phyloP scores from a whole-genome alignment of 2,888 invertebrate genomes.

The Drosophila flavopinicola region DNA sequence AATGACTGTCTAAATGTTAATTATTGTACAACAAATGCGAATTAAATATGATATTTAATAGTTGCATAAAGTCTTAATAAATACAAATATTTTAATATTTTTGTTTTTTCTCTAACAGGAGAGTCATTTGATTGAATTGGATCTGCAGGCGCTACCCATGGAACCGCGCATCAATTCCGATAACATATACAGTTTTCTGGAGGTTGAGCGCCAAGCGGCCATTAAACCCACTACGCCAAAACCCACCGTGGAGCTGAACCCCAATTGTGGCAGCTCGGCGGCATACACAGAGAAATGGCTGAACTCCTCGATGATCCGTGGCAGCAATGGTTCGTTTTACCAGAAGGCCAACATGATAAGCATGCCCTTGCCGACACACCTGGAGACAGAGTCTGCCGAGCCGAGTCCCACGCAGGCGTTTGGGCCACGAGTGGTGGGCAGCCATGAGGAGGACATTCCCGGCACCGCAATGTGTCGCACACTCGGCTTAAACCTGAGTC shows the following conservation, averaged over 20 bases:
- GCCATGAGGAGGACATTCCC: slow-evolving; percentile 82
- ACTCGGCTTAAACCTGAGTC: slow-evolving; percentile 75
- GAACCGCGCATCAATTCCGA: slow-evolving; percentile 41
- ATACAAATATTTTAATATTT: no score
- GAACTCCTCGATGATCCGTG: slow-evolving; percentile 62
- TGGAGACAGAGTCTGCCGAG: slow-evolving; percentile 81
- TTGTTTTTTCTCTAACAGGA: slow-evolving; percentile 59
- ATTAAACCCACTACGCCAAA: slow-evolving; percentile 47
- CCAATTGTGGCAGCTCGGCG: slow-evolving; percentile 27
- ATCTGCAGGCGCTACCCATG: slow-evolving; percentile 31
- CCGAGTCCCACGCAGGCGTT: slow-evolving; percentile 85
- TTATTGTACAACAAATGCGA: no score
- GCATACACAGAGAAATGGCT: slow-evolving; percentile 80
- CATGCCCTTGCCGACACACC: slow-evolving; percentile 77
- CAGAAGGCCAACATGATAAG: slow-evolving; percentile 65
- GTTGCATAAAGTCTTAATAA: no score
- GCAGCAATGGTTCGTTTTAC: slow-evolving; percentile 43
- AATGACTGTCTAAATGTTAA: no score
- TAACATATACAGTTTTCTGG: slow-evolving; percentile 63
- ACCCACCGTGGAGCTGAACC: slow-evolving; percentile 24
- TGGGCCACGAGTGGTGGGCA: slow-evolving; percentile 85
- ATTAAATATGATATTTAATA: no score
- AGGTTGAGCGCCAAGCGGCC: slow-evolving; percentile 45
- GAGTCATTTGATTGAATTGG: slow-evolving; percentile 53
- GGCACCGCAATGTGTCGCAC: slow-evolving; percentile 83